Evolutionary conservation across 2,113 vertebrate genomes (phyloP).

Genomic region (Herpailurus yagouaroundi): DNA sequence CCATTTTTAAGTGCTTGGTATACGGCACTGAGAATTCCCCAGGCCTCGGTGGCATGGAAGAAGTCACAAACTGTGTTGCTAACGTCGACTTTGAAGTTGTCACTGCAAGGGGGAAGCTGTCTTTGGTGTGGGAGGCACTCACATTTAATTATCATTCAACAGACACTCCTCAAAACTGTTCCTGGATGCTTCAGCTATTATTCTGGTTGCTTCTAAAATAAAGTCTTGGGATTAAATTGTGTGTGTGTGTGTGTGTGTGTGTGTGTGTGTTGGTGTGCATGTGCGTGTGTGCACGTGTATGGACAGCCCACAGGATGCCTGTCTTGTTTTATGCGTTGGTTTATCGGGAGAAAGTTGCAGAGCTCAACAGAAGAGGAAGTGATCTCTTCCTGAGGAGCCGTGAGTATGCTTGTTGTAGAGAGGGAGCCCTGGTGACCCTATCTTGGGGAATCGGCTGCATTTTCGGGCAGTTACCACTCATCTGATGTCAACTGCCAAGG

Average conservation of each 20-base stretch:
- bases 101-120: not conserved
- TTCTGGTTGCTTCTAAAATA: slow-evolving; percentile 40
- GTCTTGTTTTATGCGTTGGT: not conserved
- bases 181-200: slow-evolving; percentile 19
- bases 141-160: slow-evolving; percentile 42
- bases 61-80: not conserved
- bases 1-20: not conserved
- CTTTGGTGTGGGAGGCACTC: not conserved
- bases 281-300: not conserved
- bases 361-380: not conserved
- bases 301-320: not conserved
- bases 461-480: not conserved
- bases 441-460: not conserved
- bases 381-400: not conserved
- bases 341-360: slow-evolving; percentile 42
- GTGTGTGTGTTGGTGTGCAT: not conserved
- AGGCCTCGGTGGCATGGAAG: not conserved
- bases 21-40: not conserved
- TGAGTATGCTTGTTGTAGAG: not conserved
- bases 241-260: not conserved
- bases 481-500: not conserved
- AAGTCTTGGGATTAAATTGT: not conserved
- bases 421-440: too few relatives aligned
- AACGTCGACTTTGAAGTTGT: not conserved
- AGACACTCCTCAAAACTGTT: not conserved